Evolutionary conservation across 35 echinoderm and acorn worm species (phyloP).

Genomic region (Apostichopus californicus): DNA sequence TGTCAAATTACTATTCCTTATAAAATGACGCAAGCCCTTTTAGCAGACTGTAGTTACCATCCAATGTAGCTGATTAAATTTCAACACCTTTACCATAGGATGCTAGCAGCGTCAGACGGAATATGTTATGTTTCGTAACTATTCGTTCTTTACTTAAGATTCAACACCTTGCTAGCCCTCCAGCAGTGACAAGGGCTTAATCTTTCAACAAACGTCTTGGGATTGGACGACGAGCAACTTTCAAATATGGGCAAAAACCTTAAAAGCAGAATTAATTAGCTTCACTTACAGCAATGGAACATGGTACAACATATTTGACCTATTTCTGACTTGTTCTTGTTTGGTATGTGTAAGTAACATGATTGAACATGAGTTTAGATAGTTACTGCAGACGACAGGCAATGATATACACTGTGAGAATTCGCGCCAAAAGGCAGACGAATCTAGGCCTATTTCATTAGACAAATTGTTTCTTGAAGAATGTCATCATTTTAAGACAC

Average conservation of each 20-base stretch:
- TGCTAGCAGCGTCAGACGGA: slow-evolving; percentile 13
- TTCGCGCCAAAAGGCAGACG: too few relatives aligned
- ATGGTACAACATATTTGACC: neutral
- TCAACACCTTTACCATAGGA: neutral
- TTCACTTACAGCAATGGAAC: neutral
- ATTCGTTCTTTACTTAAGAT: neutral
- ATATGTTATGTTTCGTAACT: slow-evolving; percentile 36
- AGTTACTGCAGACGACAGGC: too few relatives aligned
- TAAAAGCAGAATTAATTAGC: neutral
- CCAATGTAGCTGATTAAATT: slow-evolving; percentile 10
- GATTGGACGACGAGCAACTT: neutral
- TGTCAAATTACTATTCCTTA: too few relatives aligned
- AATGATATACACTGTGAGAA: too few relatives aligned
- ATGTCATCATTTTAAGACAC: too few relatives aligned
- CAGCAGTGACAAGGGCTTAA: neutral
- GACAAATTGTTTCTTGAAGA: too few relatives aligned
- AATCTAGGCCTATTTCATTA: too few relatives aligned
- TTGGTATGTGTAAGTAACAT: neutral
- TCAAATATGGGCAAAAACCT: neutral
- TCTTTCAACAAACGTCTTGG: neutral
- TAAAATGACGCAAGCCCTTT: neutral
- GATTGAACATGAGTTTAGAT: neutral
- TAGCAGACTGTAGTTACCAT: neutral
- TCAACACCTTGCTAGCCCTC: slow-evolving; percentile 1
- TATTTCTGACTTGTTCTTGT: neutral